phyloP scores from a whole-genome alignment of 2,888 invertebrate genomes.

The Heliconius cydno region DNA sequence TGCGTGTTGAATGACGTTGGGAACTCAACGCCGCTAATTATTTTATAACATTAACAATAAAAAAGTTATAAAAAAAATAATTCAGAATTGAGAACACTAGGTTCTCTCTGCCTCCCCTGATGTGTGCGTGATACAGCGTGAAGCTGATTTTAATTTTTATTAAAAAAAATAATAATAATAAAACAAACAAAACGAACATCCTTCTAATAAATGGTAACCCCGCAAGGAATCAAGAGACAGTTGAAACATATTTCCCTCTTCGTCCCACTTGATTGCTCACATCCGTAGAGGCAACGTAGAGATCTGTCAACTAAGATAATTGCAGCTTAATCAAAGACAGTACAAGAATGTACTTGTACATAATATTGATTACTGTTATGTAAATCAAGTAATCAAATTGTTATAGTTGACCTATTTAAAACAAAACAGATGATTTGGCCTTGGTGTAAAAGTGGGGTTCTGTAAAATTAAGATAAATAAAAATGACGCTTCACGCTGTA shows the following conservation, averaged over 20 bases:
- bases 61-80: neutral
- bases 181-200: conserved; percentile 19
- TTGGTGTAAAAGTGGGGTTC: too few species aligned
- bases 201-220: conserved; percentile 7
- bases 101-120: too few species aligned
- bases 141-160: too few species aligned
- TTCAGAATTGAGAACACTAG: too few species aligned
- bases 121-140: too few species aligned
- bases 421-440: neutral
- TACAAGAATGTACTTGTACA: neutral
- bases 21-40: neutral
- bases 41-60: neutral
- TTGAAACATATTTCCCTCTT: conserved; percentile 39
- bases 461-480: too few species aligned
- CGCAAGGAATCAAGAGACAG: conserved; percentile 20
- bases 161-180: too few species aligned
- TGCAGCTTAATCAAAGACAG: conserved; percentile 37
- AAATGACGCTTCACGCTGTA: too few species aligned
- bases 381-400: neutral
- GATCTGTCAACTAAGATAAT: conserved; percentile 32
- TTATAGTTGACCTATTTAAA: neutral
- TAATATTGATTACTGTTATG: neutral
- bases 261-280: conserved; percentile 38
- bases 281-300: conserved; percentile 33
- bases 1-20: too few species aligned